Conservation (phyloP, 1,140 invertebrate species). For the Scylla paramamosain region DNA sequence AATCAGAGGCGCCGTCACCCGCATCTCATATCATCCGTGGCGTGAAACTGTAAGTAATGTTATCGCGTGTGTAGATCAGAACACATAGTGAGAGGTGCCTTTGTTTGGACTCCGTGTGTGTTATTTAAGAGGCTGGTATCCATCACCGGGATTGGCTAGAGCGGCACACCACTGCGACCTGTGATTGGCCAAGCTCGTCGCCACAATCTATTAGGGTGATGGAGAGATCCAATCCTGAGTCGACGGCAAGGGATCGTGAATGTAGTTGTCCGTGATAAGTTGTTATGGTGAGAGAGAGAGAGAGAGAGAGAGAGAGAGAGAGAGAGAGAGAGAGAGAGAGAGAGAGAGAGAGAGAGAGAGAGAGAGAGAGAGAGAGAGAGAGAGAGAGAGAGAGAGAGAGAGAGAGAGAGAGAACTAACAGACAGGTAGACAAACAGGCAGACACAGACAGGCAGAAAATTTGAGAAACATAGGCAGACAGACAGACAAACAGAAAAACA, state of each 20-base stretch:
- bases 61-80: background rate
- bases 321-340: constrained; percentile 5
- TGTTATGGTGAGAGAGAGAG: background rate
- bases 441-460: background rate
- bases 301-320: background rate
- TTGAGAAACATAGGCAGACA: background rate
- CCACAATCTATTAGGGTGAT: background rate
- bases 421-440: background rate
- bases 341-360: constrained; percentile 18
- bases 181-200: constrained; percentile 22
- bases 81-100: background rate
- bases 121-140: constrained; percentile 16
- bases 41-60: background rate
- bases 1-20: background rate
- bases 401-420: background rate
- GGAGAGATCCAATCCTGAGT: constrained; percentile 25
- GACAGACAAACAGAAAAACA: background rate
- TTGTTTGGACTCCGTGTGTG: background rate
- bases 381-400: background rate
- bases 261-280: background rate
- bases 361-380: constrained; percentile 16
- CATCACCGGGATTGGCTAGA: constrained; percentile 31
- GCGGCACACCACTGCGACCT: background rate
- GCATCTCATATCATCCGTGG: background rate
- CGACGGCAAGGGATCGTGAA: background rate